Percentiles rank a stretch among this genome's conserved stretches.
These are phyloP conservation scores for Lucilia cuprina DNA, from an alignment of 1,140 invertebrate species.

Conservation along the genomic window DNA sequence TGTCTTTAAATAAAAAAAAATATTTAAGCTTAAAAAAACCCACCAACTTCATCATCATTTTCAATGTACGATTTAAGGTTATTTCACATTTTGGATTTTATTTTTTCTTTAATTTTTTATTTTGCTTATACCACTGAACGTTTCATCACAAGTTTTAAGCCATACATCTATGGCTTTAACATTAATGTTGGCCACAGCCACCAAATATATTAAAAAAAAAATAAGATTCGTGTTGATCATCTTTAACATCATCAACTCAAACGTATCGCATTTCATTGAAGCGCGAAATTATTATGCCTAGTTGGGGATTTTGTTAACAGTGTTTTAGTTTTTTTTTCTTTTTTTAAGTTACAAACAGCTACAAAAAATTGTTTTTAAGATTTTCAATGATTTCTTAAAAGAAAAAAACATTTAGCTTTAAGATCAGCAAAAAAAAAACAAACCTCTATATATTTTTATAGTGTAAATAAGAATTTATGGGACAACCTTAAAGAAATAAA, in stretches of 20 bases:
- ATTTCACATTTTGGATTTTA: not conserved
- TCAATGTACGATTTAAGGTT: conserved; percentile 3
- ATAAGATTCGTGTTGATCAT: conserved; percentile 25
- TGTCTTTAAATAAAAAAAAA: conserved; percentile 21
- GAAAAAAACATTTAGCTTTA: not conserved
- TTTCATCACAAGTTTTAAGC: conserved; percentile 14
- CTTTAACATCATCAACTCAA: conserved; percentile 32
- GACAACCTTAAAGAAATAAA: conserved; percentile 25
- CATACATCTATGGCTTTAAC: not conserved
- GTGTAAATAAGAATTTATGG: conserved; percentile 30
- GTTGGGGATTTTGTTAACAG: conserved; percentile 22
- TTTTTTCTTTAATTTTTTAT: not conserved
- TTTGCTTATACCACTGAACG: not conserved
- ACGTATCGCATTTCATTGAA: conserved; percentile 37
- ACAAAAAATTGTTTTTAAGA: conserved; percentile 3
- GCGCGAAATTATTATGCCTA: conserved; percentile 36
- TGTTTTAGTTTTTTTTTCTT: not conserved
- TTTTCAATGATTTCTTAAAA: conserved; percentile 15
- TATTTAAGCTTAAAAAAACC: not conserved
- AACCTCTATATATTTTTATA: conserved; percentile 21
- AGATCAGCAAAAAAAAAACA: not conserved
- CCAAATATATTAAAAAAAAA: conserved; percentile 2
- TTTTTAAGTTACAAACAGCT: not conserved
- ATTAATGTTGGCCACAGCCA: not conserved
- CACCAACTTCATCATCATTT: conserved; percentile 14